phyloP scores from a whole-genome alignment of 2,113 vertebrate genomes.

The Prunella fulvescens region DNA sequence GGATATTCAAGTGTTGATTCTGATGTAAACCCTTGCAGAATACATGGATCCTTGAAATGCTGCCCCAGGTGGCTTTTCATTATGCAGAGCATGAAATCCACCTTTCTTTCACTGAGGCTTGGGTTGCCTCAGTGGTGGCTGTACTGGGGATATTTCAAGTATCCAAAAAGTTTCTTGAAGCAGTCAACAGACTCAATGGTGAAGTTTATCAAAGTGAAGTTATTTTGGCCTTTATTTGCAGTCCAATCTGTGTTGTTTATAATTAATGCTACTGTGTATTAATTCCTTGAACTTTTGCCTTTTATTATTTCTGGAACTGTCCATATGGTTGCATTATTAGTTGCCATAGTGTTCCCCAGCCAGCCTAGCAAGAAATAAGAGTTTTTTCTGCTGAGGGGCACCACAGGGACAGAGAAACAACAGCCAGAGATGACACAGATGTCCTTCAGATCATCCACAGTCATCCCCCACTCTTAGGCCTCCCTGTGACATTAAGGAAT shows the following conservation, averaged over 20 bases:
- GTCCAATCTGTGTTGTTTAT: neutral
- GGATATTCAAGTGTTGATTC: neutral
- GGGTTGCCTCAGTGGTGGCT: neutral
- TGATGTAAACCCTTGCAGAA: neutral
- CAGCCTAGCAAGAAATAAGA: neutral
- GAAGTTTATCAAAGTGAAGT: neutral
- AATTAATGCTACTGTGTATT: neutral
- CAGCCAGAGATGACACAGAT: neutral
- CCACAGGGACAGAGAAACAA: neutral
- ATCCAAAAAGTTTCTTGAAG: neutral
- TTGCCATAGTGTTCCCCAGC: neutral
- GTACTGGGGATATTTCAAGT: neutral
- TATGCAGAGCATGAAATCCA: neutral
- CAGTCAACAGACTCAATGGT: accelerated
- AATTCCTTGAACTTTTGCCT: neutral
- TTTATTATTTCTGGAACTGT: neutral
- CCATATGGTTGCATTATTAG: neutral
- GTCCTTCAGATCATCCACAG: neutral
- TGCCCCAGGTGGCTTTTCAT: neutral
- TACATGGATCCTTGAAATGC: neutral
- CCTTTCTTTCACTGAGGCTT: neutral
- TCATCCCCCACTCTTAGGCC: neutral
- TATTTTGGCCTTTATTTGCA: neutral
- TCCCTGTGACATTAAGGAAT: neutral
- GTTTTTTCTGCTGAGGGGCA: neutral